phyloP scores from a whole-genome alignment of 2,113 vertebrate species.

The Chamaetylas fuelleborni region DNA sequence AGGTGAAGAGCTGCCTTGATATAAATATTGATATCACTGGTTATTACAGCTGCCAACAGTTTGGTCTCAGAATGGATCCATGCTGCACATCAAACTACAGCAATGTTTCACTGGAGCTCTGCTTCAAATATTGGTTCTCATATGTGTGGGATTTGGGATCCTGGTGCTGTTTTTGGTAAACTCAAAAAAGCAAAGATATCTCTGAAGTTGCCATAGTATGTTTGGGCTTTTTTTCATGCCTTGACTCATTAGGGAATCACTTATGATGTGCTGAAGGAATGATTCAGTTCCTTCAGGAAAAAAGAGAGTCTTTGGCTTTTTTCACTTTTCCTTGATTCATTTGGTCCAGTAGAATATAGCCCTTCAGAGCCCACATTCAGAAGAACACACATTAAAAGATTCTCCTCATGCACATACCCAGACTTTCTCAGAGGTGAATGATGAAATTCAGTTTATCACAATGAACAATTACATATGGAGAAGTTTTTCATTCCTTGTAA shows the following conservation, averaged over 20 bases:
- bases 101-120: background rate
- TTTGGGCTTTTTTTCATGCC: background rate
- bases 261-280: background rate
- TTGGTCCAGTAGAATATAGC: background rate
- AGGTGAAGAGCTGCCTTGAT: background rate
- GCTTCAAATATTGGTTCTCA: background rate
- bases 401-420: background rate
- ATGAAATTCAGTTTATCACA: background rate
- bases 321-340: background rate
- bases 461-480: background rate
- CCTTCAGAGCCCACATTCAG: background rate
- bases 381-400: background rate
- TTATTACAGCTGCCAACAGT: conserved; percentile 4
- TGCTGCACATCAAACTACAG: background rate
- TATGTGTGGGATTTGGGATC: background rate
- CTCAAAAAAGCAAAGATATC: background rate
- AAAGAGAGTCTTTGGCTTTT: background rate
- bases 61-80: background rate
- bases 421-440: background rate
- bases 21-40: conserved; percentile 27
- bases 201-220: background rate
- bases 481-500: background rate
- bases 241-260: background rate
- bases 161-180: background rate
- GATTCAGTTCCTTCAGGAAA: background rate